A percentile compares a stretch with the other conserved stretches of the same genome.
These are phyloP conservation scores for Incurvaria masculella DNA, from an alignment of 2,888 invertebrate species.

Conservation along the genomic window DNA sequence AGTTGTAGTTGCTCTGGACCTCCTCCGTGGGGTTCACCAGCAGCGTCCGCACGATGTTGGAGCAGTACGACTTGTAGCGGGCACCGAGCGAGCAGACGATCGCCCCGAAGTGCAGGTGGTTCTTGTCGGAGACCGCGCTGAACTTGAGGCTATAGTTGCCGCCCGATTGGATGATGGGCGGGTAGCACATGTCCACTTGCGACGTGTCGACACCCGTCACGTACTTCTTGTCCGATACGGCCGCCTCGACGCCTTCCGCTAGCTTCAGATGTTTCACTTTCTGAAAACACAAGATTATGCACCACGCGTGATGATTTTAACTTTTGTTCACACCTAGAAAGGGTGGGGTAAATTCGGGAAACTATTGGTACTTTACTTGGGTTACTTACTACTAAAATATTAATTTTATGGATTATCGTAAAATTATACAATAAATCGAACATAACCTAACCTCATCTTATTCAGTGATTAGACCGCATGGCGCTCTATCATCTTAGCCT, in stretches of 20 bases:
- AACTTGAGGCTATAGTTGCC: slow-evolving; percentile 98
- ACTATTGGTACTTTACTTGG: no score
- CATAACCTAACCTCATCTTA: no score
- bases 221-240: slow-evolving; percentile 94
- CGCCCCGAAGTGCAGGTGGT: slow-evolving; percentile 90
- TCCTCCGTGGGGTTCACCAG: slow-evolving; percentile 88
- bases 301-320: no score
- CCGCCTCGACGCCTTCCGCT: slow-evolving; percentile 91
- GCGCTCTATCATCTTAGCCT: no score
- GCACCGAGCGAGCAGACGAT: slow-evolving; percentile 94
- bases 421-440: no score
- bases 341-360: no score
- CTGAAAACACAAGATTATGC: slow-evolving; percentile 51
- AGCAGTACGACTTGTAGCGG: slow-evolving; percentile 96
- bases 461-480: no score
- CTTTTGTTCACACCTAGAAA: no score
- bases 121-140: slow-evolving; percentile 92
- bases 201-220: slow-evolving; percentile 85
- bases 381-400: no score
- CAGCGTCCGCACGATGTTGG: slow-evolving; percentile 94
- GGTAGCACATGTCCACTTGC: slow-evolving; percentile 96
- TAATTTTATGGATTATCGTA: no score
- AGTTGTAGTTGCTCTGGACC: slow-evolving; percentile 86
- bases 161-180: slow-evolving; percentile 98
- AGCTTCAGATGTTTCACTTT: slow-evolving; percentile 96